phyloP scores from a whole-genome alignment of 2,797 vertebrate genomes.

The Micrastur ruficollis region DNA sequence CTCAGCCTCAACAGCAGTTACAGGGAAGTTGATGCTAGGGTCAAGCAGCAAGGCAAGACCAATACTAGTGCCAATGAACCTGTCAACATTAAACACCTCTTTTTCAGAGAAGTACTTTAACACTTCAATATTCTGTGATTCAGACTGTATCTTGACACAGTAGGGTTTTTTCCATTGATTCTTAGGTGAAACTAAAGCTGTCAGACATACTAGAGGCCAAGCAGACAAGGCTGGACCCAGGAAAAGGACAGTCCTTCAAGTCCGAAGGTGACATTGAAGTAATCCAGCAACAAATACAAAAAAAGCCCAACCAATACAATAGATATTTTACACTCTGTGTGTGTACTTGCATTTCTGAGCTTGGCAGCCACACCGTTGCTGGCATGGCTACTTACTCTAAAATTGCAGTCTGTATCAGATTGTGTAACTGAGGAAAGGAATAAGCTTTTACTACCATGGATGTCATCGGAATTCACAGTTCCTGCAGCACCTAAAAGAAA shows the following conservation, averaged over 20 bases:
- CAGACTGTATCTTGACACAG: background rate
- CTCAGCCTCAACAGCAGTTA: slow-evolving; percentile 10
- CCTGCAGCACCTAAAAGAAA: background rate
- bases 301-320: background rate
- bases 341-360: background rate
- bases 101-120: background rate
- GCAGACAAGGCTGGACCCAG: background rate
- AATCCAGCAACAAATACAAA: background rate
- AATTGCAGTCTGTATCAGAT: background rate
- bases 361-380: background rate
- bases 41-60: slow-evolving; percentile 7
- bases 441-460: background rate
- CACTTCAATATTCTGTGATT: background rate
- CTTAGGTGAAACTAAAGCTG: background rate
- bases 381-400: background rate
- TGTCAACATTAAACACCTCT: slow-evolving; percentile 35
- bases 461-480: background rate
- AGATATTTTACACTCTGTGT: background rate
- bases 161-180: background rate
- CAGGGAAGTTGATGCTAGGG: slow-evolving; percentile 7
- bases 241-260: background rate
- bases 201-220: background rate
- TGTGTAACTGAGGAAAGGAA: background rate
- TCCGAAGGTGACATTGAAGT: background rate
- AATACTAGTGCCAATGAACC: slow-evolving; percentile 6